Base-by-base conservation (phyloP, 2,797 vertebrate genomes). In the Hoplostethus mediterraneus region DNA sequence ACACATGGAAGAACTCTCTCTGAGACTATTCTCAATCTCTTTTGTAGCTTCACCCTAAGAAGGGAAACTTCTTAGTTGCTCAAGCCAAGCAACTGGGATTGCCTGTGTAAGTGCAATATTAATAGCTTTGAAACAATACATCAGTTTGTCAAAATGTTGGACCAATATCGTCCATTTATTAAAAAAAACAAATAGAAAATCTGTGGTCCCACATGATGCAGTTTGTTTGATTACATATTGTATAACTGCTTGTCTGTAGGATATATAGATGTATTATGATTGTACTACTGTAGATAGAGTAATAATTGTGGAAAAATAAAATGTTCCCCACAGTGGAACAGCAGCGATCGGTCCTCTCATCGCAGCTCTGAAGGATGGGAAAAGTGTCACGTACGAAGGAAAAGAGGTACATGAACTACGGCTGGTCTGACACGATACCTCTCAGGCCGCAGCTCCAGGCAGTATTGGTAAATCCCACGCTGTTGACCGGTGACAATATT, bases 271-370 rank as follows among this genome's bases (percentile, higher is more conserved):
- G 3, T 28, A 28, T 3, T 28, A 28, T 28, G 28, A 28, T 28
- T 28, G 28, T 28, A 28, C 28, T 28, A 28, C 28, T 28, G 28
- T 28, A 3, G 28, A 28, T 28, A 28, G 28, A 2, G 3, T 28
- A 28, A 28, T 28, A 28, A 28, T 28, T 28, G 28, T 28, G 36
- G 4, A 38, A 42, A 42, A 42, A 38, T 12, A 42, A 42, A 36
- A 6, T 36, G 0, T 42, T 42, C 40, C 40, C 8, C 84, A 40
- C 87, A 99, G 98, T 3, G 97, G 97, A 30, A 98, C 95, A 0
- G 89, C 95, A 2, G 96, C 95, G 14, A 98, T 99, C 0, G 95
- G 96, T 0, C 97, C 96, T 0, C 94, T 99, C 63, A 95, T 99
- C 0, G 67, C 88, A 0, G 93, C 94, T 12, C 85, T 99, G 62